These are phyloP conservation scores for Druceiella hillmani DNA, from an alignment of 2,888 invertebrate genomes.

Conservation along the genomic window DNA sequence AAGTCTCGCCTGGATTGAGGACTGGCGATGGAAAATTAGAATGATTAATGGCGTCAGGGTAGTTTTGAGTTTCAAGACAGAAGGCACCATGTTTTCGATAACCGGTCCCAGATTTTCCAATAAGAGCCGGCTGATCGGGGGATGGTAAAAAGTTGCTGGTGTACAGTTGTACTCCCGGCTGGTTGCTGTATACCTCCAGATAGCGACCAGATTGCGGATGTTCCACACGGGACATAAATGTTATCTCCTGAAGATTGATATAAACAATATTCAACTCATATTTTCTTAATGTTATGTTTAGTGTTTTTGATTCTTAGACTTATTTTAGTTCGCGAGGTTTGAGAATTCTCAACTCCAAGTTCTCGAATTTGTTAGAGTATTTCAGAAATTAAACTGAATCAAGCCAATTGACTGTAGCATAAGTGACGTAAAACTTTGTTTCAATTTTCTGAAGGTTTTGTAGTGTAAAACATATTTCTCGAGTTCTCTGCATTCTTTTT, in stretches of 20 bases:
- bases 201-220: slow-evolving; percentile 68
- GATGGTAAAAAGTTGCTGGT: slow-evolving; percentile 70
- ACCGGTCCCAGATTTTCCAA: slow-evolving; percentile 36
- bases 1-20: slow-evolving; percentile 62
- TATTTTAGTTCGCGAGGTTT: too few species aligned
- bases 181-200: slow-evolving; percentile 75
- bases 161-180: slow-evolving; percentile 89
- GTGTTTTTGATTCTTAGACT: too few species aligned
- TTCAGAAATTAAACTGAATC: too few species aligned
- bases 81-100: slow-evolving; percentile 77
- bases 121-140: slow-evolving; percentile 32
- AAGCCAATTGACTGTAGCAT: too few species aligned
- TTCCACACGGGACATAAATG: slow-evolving; percentile 45
- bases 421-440: too few species aligned
- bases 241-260: slow-evolving; percentile 30
- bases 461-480: too few species aligned
- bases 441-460: too few species aligned
- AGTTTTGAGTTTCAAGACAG: slow-evolving; percentile 89
- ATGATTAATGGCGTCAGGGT: slow-evolving; percentile 84
- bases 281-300: too few species aligned
- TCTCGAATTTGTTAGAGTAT: too few species aligned
- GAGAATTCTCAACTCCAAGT: too few species aligned
- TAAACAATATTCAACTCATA: background rate
- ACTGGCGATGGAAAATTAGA: slow-evolving; percentile 66
- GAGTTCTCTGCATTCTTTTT: too few species aligned